A percentile compares a stretch with the other conserved stretches of the same genome.
These are phyloP conservation scores for Drosophila limbata DNA, from an alignment of 2,888 invertebrate genomes.

Conservation along the genomic window DNA sequence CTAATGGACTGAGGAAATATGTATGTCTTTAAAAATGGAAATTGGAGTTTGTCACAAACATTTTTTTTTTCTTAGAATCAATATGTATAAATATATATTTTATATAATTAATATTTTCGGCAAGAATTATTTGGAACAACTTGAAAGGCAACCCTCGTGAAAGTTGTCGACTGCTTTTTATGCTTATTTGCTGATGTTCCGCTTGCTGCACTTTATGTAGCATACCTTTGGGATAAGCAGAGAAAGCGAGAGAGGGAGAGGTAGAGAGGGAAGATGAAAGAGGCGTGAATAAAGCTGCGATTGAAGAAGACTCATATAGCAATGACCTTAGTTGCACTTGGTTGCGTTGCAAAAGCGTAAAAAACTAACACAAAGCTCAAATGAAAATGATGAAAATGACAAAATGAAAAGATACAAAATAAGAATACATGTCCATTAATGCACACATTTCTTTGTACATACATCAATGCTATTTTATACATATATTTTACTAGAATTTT, in stretches of 20 bases:
- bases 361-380: conserved; percentile 9
- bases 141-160: conserved; percentile 22
- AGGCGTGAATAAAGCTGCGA: conserved; percentile 13
- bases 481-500: conserved; percentile 14
- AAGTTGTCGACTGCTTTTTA: conserved; percentile 35
- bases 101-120: not conserved
- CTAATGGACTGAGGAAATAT: no score
- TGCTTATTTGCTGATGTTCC: conserved; percentile 63
- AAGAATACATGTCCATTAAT: conserved; percentile 36
- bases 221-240: conserved; percentile 46
- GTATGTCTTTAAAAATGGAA: no score
- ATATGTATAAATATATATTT: no score
- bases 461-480: conserved; percentile 7
- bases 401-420: conserved; percentile 11
- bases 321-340: conserved; percentile 63
- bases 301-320: conserved; percentile 61
- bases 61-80: no score
- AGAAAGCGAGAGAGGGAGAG: not conserved
- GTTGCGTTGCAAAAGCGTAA: conserved; percentile 29
- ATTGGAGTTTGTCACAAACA: no score
- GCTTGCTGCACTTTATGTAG: conserved; percentile 42
- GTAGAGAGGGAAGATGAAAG: conserved; percentile 10
- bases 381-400: conserved; percentile 5
- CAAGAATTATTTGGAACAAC: not conserved
- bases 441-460: conserved; percentile 10